Conservation (phyloP, 2,888 invertebrate species). For the Coecobrya sp. region DNA sequence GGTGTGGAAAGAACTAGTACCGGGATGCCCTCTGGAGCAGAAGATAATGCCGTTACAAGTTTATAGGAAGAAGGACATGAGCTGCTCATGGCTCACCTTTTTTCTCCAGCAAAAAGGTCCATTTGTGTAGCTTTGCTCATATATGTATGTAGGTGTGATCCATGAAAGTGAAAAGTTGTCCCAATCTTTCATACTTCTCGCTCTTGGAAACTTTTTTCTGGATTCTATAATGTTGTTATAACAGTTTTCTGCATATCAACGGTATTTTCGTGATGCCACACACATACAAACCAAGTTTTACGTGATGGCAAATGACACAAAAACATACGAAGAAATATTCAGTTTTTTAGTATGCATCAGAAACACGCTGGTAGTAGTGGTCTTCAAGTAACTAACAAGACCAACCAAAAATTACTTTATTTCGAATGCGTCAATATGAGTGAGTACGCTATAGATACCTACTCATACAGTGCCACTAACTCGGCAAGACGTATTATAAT, state of each 20-base stretch:
- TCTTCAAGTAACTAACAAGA: conserved; percentile 25
- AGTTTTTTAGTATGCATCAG: conserved; percentile 25
- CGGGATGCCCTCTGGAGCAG: background rate
- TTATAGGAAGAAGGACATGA: background rate
- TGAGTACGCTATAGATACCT: no score
- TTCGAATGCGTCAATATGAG: background rate
- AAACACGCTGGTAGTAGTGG: background rate
- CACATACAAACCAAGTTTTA: conserved; percentile 15
- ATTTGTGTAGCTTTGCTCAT: background rate
- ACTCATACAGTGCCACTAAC: background rate
- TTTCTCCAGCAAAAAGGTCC: conserved; percentile 4
- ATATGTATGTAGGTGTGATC: conserved; percentile 63
- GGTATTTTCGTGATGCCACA: conserved; percentile 13
- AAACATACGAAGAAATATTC: conserved; percentile 31
- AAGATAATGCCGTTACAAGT: background rate
- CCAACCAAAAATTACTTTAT: background rate
- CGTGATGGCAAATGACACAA: background rate
- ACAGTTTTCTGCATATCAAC: background rate
- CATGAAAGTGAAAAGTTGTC: conserved; percentile 78
- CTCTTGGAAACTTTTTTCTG: conserved; percentile 47
- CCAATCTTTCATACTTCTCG: conserved; percentile 65
- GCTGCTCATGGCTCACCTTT: background rate
- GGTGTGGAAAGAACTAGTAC: background rate
- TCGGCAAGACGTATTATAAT: background rate
- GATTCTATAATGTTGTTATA: conserved; percentile 1